Base-by-base conservation (phyloP, 2,113 vertebrate species). In the Antigone vipio region DNA sequence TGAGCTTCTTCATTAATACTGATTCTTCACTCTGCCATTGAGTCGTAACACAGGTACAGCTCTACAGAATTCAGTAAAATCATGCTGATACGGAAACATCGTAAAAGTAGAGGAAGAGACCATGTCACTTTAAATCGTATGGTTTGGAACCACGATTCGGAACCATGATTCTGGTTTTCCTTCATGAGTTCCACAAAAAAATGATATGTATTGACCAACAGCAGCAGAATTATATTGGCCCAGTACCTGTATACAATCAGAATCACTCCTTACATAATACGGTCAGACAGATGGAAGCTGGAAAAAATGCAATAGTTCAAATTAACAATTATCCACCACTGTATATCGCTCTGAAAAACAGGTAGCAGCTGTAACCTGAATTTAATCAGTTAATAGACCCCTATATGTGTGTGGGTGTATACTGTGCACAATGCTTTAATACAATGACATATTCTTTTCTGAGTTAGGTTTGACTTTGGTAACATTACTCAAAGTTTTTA, bases 71-170 rank as follows among this genome's bases (percentile, higher is more conserved):
- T 75, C 20, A 63, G 12, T 50, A 56, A 89, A 81, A 89, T 66
- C 0, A 0, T 1, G 2, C 7, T 79, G 19, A 62, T 40, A 59
- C 5, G 5, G 30, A 88, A 85, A 40, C 15, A 27, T 6, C 3
- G 1, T 67, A 78, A 72, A 77, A 78, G 5, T 29, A 44, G 24
- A 24, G 27, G n/a, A 82, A 63, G 9, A 55, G 1, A 59, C 7
- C 6, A 32, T 13, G 53, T 12, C 15, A 67, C 8, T 75, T 82
- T 55, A 34, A 67, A 35, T 49, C 4, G 7, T 14, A 24, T 19
- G 1, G 5, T 29, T 77, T 85, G 45, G 27, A 77, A 66, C 7
- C 7, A 24, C 17, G 1, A 5, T 29, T 77, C 81, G 45, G 27
- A 77, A 66, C 7, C 7, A 17, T 6, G 1, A 1, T 38, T 87